A percentile compares a stretch with the other conserved stretches of the same genome.
Conservation (phyloP, 2,113 vertebrate species). For the western clawed frog (Xenopus tropicalis) region DNA sequence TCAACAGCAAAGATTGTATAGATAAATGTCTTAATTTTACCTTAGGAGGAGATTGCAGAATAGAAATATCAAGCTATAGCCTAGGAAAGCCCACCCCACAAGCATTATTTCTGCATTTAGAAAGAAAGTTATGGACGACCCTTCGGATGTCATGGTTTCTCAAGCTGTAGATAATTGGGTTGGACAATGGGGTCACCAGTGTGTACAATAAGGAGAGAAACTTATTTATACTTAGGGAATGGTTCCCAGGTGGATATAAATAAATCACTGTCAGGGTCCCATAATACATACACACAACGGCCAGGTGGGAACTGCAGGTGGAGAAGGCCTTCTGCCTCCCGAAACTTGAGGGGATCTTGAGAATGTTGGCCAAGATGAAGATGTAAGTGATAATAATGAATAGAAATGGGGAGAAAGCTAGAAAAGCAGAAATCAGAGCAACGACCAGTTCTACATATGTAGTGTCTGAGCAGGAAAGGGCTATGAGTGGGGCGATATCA, state of each 20-base stretch:
- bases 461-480: conserved; percentile 11
- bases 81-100: too few relatives aligned
- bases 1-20: too few relatives aligned
- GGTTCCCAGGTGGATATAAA: conserved; percentile 28
- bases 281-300: conserved; percentile 43
- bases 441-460: conserved; percentile 7
- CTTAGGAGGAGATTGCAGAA: too few relatives aligned
- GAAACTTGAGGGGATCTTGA: conserved; percentile 30
- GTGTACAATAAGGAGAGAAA: conserved; percentile 47
- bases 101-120: too few relatives aligned
- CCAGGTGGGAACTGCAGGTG: conserved; percentile 48
- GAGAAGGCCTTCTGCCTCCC: conserved; percentile 47
- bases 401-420: conserved; percentile 9
- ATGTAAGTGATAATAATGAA: conserved; percentile 41
- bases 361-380: conserved; percentile 43
- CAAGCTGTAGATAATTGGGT: conserved; percentile 49
- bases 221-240: conserved; percentile 30
- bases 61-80: too few relatives aligned
- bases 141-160: conserved; percentile 39
- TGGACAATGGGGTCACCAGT: conserved; percentile 45
- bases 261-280: conserved; percentile 43
- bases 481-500: not conserved
- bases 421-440: not conserved
- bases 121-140: too few relatives aligned
- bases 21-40: too few relatives aligned